These are phyloP conservation scores for Carpatolechia fugitivella DNA, from an alignment of 2,888 invertebrate genomes.

Conservation along the genomic window DNA sequence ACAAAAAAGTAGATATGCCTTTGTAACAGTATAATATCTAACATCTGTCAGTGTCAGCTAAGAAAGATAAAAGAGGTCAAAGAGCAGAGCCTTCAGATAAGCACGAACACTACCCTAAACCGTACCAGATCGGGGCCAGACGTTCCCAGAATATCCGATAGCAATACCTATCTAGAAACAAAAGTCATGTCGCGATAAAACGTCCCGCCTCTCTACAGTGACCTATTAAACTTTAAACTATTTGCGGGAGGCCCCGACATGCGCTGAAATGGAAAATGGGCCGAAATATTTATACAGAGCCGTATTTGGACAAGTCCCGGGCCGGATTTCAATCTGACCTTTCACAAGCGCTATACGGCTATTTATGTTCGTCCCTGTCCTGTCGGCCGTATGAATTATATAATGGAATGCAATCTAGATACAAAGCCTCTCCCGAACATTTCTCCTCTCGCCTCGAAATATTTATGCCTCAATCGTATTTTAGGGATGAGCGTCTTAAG, in stretches of 20 bases:
- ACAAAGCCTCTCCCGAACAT: background rate
- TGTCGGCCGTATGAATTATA: conserved; percentile 14
- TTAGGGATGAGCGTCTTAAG: conserved; percentile 3
- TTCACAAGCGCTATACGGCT: conserved; percentile 21
- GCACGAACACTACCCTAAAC: background rate
- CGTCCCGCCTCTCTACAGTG: conserved; percentile 30
- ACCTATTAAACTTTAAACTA: conserved; percentile 46
- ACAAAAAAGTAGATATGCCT: no score
- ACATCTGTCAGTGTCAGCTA: conserved; percentile 3
- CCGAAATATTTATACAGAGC: conserved; percentile 22
- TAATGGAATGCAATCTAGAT: conserved; percentile 18
- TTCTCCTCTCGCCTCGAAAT: background rate
- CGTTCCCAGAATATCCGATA: conserved; percentile 13
- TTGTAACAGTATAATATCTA: no score
- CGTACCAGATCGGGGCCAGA: background rate
- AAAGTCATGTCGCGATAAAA: conserved; percentile 17
- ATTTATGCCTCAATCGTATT: conserved; percentile 7
- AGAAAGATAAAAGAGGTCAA: background rate
- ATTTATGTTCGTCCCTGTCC: conserved; percentile 21
- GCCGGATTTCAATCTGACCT: conserved; percentile 21
- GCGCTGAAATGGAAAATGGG: conserved; percentile 20
- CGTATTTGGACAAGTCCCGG: conserved; percentile 22
- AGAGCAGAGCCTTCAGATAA: conserved; percentile 5
- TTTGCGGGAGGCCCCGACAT: conserved; percentile 22
- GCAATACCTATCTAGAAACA: conserved; percentile 13